Evolutionary conservation across 1,140 invertebrate species (phyloP).

Genomic region (Caenorhabditis latens): DNA sequence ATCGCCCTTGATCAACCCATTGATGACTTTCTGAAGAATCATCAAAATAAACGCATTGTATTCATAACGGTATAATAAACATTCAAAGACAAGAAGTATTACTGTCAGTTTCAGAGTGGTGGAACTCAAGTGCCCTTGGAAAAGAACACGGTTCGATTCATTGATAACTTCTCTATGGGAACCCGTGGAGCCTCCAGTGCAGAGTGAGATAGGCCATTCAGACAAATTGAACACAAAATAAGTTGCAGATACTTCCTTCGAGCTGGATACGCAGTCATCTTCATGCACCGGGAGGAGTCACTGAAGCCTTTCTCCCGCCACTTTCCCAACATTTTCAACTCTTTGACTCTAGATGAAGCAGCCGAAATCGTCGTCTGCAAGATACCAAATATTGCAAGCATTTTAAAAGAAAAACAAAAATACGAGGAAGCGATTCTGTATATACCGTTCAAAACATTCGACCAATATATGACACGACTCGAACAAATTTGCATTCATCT

Average conservation of each 20-base stretch:
- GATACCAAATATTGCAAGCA: conserved; percentile 63
- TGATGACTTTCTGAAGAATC: conserved; percentile 34
- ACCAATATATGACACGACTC: conserved; percentile 93
- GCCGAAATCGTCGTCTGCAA: conserved; percentile 55
- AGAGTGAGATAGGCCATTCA: conserved; percentile 82
- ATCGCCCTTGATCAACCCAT: neutral
- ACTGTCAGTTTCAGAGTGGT: conserved; percentile 83
- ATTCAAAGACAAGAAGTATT: conserved; percentile 2
- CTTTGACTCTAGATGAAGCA: conserved; percentile 72
- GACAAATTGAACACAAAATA: conserved; percentile 1
- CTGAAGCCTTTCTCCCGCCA: conserved; percentile 90
- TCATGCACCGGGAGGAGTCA: conserved; percentile 84
- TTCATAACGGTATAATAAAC: conserved; percentile 64
- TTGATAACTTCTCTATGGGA: conserved; percentile 98
- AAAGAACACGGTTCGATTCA: conserved; percentile 94
- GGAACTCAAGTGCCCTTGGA: conserved; percentile 96
- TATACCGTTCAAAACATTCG: conserved; percentile 81
- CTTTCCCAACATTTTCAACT: conserved; percentile 87
- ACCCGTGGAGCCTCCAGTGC: conserved; percentile 92
- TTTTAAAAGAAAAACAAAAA: conserved; percentile 61
- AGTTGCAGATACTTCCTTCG: conserved; percentile 85
- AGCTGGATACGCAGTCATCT: conserved; percentile 82
- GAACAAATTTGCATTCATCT: conserved; percentile 85
- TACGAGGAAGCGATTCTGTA: conserved; percentile 62
- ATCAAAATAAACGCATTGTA: conserved; percentile 52